phyloP scores from a whole-genome alignment of 2,797 vertebrate genomes.

The Novumbra hubbsi region DNA sequence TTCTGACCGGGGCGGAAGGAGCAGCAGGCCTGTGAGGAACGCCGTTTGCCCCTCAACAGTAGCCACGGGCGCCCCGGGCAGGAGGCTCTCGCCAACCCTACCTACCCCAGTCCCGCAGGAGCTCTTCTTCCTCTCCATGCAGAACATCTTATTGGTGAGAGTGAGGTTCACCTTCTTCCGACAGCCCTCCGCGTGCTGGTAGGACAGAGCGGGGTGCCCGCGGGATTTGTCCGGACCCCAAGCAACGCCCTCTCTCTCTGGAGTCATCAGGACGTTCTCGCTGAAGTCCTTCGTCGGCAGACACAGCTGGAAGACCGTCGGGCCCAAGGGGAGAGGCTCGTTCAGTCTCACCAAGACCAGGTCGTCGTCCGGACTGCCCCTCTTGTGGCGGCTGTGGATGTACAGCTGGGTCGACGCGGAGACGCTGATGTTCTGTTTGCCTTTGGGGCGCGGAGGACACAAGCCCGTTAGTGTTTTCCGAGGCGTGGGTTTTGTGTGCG shows the following conservation, averaged over 20 bases:
- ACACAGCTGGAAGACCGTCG: slow-evolving; percentile 73
- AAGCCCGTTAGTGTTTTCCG: background rate
- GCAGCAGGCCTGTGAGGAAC: slow-evolving; percentile 84
- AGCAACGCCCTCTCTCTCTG: slow-evolving; percentile 55
- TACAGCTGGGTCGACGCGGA: slow-evolving; percentile 4
- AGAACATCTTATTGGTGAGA: slow-evolving; percentile 85
- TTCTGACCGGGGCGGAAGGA: slow-evolving; percentile 45
- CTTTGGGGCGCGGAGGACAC: slow-evolving; percentile 25
- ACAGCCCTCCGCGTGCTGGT: slow-evolving; percentile 74
- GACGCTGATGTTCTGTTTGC: slow-evolving; percentile 2
- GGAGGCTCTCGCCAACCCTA: slow-evolving; percentile 10
- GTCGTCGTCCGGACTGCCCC: slow-evolving; percentile 68
- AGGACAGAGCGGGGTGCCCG: slow-evolving; percentile 35
- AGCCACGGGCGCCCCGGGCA: slow-evolving; percentile 73
- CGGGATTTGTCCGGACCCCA: background rate
- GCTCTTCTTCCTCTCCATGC: slow-evolving; percentile 55
- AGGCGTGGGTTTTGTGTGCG: too few relatives aligned
- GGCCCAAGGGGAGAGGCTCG: slow-evolving; percentile 57
- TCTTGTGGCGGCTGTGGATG: slow-evolving; percentile 67
- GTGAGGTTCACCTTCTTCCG: slow-evolving; percentile 68
- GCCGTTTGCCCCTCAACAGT: slow-evolving; percentile 74
- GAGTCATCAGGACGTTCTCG: slow-evolving; percentile 80
- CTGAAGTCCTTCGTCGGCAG: slow-evolving; percentile 84
- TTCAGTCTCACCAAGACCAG: slow-evolving; percentile 77
- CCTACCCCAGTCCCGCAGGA: background rate